Evolutionary conservation across 2,113 vertebrate species (phyloP).

Genomic region (Microcebus lehilahytsara): DNA sequence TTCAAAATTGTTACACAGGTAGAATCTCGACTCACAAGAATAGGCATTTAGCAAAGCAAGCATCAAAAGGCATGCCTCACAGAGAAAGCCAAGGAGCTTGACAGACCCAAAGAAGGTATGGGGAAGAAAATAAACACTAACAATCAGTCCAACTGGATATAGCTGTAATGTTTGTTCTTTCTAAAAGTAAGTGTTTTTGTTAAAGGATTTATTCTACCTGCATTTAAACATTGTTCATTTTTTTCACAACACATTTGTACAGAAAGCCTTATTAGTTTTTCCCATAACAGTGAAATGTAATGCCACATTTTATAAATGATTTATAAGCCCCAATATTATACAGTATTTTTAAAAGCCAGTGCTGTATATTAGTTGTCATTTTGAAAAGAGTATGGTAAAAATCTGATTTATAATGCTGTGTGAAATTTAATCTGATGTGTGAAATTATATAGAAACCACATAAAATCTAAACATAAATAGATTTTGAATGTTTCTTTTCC

Average conservation of each 20-base stretch:
- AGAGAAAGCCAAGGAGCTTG: background rate
- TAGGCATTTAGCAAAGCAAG: background rate
- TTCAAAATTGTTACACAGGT: background rate
- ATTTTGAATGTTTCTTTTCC: conserved; percentile 14
- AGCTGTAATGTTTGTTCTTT: background rate
- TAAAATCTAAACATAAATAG: conserved; percentile 25
- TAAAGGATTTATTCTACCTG: background rate
- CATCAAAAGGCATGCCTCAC: background rate
- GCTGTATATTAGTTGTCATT: background rate
- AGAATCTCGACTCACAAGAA: background rate
- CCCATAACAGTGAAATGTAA: background rate
- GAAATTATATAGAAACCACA: conserved; percentile 6
- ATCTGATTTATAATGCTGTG: background rate
- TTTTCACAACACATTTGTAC: background rate
- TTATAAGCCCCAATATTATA: background rate
- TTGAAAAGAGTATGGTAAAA: conserved; percentile 29
- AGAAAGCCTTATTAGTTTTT: background rate
- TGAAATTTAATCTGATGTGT: conserved; percentile 49
- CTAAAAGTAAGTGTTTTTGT: background rate
- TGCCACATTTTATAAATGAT: conserved; percentile 1
- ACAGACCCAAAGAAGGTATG: background rate
- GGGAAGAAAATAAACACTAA: background rate
- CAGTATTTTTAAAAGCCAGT: background rate
- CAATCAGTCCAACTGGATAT: background rate
- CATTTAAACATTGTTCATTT: conserved; percentile 20